phyloP scores from a whole-genome alignment of 2,113 vertebrate species.

The Pseudorectes ferrugineus region DNA sequence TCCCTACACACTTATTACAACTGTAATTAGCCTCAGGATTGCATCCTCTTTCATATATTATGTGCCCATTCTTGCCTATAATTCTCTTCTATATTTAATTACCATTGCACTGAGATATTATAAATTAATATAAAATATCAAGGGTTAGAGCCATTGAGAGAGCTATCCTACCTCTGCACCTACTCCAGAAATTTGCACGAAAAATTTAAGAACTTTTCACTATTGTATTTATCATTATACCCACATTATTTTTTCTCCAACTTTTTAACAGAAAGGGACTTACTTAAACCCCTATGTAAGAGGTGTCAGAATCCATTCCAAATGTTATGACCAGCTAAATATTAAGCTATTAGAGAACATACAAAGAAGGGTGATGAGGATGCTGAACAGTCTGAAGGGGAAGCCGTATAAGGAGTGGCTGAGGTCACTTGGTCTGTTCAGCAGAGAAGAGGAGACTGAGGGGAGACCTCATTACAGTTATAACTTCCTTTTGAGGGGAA shows the following conservation, averaged over 20 bases:
- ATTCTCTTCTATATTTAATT: not conserved
- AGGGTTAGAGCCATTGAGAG: not conserved
- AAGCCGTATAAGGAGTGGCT: fast-evolving
- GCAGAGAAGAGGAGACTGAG: not conserved
- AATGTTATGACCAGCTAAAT: not conserved
- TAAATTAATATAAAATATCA: not conserved
- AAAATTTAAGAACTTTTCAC: not conserved
- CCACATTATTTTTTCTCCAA: not conserved
- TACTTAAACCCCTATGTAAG: not conserved
- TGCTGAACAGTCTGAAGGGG: not conserved
- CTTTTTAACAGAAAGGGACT: not conserved
- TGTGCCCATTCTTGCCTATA: not conserved
- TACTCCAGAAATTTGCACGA: not conserved
- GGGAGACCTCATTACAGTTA: not conserved
- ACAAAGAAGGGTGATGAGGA: fast-evolving
- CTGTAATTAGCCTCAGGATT: not conserved
- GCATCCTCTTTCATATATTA: not conserved
- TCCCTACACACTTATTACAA: not conserved
- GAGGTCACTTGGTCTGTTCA: not conserved
- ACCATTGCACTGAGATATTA: not conserved
- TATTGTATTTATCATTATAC: not conserved
- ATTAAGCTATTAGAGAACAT: not conserved
- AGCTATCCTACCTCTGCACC: not conserved
- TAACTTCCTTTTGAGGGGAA: fast-evolving
- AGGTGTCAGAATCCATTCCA: not conserved